A percentile compares a stretch with the other conserved stretches of the same genome.
Evolutionary conservation across 2,888 invertebrate genomes (phyloP).

Genomic region (Vesta saturnalis): DNA sequence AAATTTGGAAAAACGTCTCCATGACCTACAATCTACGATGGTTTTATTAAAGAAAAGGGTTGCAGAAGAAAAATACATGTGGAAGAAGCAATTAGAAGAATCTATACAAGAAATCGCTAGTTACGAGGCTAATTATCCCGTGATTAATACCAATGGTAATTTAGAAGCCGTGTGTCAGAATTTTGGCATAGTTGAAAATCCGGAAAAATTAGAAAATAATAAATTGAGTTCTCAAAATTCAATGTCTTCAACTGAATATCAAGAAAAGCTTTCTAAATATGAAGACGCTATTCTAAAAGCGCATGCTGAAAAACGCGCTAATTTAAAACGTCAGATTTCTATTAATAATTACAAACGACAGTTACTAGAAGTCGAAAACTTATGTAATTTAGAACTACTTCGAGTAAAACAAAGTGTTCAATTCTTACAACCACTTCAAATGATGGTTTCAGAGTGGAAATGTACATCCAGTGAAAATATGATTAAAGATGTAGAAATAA

Average conservation of each 20-base stretch:
- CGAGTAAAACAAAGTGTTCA: constrained; percentile 58
- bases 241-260: constrained; percentile 52
- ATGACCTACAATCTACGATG: constrained; percentile 52
- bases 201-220: not conserved
- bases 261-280: constrained; percentile 53
- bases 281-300: constrained; percentile 53
- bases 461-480: constrained; percentile 11
- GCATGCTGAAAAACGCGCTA: constrained; percentile 53
- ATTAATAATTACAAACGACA: constrained; percentile 58
- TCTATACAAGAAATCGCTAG: not conserved
- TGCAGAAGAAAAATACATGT: constrained; percentile 53
- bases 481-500: constrained; percentile 29
- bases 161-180: not conserved
- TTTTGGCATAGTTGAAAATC: constrained; percentile 3
- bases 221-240: not conserved
- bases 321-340: constrained; percentile 54
- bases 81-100: constrained; percentile 57
- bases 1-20: constrained; percentile 52
- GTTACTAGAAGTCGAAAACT: constrained; percentile 60
- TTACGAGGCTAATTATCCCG: too few relatives aligned
- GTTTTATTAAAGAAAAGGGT: constrained; percentile 51
- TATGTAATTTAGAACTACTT: constrained; percentile 60
- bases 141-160: not conserved
- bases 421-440: constrained; percentile 56
- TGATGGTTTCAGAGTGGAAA: constrained; percentile 59